Conservation (phyloP, 2,113 vertebrate genomes). For the Sturnira hondurensis region DNA sequence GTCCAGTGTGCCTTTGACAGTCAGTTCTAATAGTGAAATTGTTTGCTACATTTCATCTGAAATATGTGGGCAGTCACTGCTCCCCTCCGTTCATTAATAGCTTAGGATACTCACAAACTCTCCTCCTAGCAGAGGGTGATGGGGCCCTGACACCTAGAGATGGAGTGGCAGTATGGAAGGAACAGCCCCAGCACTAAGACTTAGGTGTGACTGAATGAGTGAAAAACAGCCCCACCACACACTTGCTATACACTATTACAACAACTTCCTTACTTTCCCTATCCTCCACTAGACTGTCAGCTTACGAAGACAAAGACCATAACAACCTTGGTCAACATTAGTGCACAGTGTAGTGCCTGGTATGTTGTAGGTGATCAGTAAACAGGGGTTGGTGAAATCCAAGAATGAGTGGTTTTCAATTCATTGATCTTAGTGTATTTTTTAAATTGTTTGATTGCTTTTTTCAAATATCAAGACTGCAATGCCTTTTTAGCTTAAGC, state of each 20-base stretch:
- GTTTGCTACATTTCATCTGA: not conserved
- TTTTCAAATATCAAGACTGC: not conserved
- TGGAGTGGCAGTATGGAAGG: not conserved
- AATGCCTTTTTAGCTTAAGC: not conserved
- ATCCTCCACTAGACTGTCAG: not conserved
- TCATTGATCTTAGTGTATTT: not conserved
- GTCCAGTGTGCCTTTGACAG: not conserved
- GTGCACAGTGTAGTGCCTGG: not conserved
- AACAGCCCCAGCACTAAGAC: not conserved
- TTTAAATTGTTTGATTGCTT: not conserved
- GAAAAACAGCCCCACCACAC: not conserved
- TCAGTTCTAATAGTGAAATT: not conserved
- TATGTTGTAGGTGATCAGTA: not conserved
- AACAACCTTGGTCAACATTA: not conserved
- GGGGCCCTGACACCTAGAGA: not conserved
- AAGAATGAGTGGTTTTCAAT: slow-evolving; percentile 1
- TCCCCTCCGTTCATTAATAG: not conserved
- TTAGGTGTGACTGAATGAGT: not conserved
- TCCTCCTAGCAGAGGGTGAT: not conserved
- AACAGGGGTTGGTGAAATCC: not conserved
- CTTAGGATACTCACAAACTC: not conserved
- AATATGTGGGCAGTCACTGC: not conserved
- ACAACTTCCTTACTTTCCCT: not conserved
- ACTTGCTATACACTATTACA: not conserved
- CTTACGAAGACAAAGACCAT: not conserved